phyloP scores from a whole-genome alignment of 1,140 invertebrate species.

The Drosophila quadrilineata region DNA sequence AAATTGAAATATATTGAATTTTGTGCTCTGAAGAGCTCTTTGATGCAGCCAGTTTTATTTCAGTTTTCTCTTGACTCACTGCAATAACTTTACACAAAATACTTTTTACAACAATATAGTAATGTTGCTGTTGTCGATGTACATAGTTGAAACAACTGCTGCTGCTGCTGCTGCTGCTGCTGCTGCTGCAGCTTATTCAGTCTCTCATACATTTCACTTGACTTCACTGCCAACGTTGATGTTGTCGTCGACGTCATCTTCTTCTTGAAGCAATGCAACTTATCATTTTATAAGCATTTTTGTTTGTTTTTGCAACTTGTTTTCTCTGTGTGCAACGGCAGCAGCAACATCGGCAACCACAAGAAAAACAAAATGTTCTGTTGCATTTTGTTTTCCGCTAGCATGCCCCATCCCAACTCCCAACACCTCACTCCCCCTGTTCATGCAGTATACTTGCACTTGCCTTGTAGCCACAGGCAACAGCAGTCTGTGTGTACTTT shows the following conservation, averaged over 20 bases:
- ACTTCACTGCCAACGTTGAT: conserved; percentile 57
- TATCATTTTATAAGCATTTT: conserved; percentile 75
- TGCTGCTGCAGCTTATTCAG: conserved; percentile 22
- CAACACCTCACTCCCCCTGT: not conserved
- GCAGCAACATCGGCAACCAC: conserved; percentile 14
- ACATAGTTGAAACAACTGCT: too few relatives aligned
- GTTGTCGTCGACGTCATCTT: conserved; percentile 34
- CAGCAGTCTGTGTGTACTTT: conserved; percentile 50
- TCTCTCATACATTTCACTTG: conserved; percentile 66
- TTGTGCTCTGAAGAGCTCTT: not conserved
- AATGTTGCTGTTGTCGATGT: not conserved
- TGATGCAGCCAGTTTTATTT: not conserved
- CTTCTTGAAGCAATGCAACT: conserved; percentile 46
- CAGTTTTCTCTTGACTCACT: not conserved
- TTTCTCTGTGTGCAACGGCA: too few relatives aligned
- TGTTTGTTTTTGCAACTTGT: conserved; percentile 43
- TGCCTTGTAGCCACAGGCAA: conserved; percentile 9
- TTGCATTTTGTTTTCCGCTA: conserved; percentile 59
- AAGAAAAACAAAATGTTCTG: conserved; percentile 69
- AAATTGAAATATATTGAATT: not conserved
- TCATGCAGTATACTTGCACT: too few relatives aligned
- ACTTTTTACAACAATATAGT: conserved; percentile 49
- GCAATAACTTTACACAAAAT: conserved; percentile 73
- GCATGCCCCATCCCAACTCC: not conserved
- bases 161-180: conserved; percentile 1